Evolutionary conservation across 2,888 invertebrate species (phyloP), one percentile per base, ranked within the genome.

Genomic region (Cantharis lateralis): DNA sequence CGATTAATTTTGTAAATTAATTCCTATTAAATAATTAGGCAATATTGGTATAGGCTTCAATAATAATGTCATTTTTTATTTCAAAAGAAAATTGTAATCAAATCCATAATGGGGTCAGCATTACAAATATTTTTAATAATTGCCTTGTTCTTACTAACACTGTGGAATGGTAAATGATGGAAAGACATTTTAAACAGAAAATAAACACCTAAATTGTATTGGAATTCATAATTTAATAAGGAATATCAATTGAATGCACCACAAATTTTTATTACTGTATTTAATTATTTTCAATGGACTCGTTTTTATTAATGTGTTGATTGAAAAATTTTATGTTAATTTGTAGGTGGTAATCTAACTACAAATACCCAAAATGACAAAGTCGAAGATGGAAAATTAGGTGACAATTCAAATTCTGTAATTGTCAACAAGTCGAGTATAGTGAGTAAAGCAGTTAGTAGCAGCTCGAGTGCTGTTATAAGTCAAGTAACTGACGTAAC

Each of bases 341-440:
- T 74, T 74, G 18, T 28, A 76, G 78, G 76, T 76, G 70, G 74
- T 20, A 78, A 76, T 61, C 70, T 78, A 20, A 32, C 78, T 63
- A 68, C 85, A 76, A 83, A 66, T 66, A n/a, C 84, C 69, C 87
- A 87, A 82, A 84, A 81, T 71, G 88, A 88, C 68, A 88, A 88
- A 83, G 76, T 82, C 15, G 88, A 88, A 28, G 87, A 87, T 72
- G 77, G 84, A 26, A 88, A 88, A 82, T 81, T 87, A 70, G 83
- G 80, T 32, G 88, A 87, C 24, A 83, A 79, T 74, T 77, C 81
- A 68, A 80, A 80, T 71, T 78, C 83, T 28, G 79, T 75, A 71
- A 83, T 81, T 77, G 77, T 81, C 62, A 84, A 74, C 78, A 81
- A 71, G 32, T 62, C 74, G 28, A 70, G 73, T 48, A 79, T 78